Percentiles rank a stretch among this genome's conserved stretches.
phyloP scores from a whole-genome alignment of 2,113 vertebrate genomes.

The Ophiodon elongatus region DNA sequence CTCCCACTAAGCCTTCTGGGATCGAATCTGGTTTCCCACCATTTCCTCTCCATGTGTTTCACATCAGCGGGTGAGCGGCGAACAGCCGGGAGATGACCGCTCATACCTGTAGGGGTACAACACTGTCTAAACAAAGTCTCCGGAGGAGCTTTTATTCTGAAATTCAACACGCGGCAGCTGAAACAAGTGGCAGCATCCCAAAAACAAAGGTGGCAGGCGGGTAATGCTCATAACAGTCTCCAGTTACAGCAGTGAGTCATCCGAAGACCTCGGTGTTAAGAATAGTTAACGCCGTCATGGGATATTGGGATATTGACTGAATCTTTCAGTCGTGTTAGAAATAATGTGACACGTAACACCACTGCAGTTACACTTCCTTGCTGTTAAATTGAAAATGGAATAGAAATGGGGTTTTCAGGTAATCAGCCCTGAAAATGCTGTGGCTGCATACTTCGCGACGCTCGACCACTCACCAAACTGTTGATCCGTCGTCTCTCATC shows the following conservation, averaged over 20 bases:
- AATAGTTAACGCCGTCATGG: slow-evolving; percentile 33
- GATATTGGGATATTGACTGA: slow-evolving; percentile 26
- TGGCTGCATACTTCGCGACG: slow-evolving; percentile 30
- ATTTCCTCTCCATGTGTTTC: slow-evolving; percentile 79
- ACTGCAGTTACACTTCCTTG: slow-evolving; percentile 35
- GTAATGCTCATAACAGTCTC: slow-evolving; percentile 41
- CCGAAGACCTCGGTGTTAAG: slow-evolving; percentile 6
- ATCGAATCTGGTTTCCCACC: slow-evolving; percentile 71
- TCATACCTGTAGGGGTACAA: slow-evolving; percentile 61
- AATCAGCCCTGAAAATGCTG: slow-evolving; percentile 59
- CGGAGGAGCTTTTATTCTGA: slow-evolving; percentile 41
- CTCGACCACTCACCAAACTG: slow-evolving; percentile 27
- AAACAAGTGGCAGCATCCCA: slow-evolving; percentile 43
- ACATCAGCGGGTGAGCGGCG: slow-evolving; percentile 59
- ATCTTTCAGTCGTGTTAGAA: neutral
- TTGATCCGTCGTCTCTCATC: slow-evolving; percentile 43
- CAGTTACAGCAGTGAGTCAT: slow-evolving; percentile 45
- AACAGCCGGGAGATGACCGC: slow-evolving; percentile 59
- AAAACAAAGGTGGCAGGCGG: slow-evolving; percentile 26
- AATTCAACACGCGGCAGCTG: slow-evolving; percentile 3
- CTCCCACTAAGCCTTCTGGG: slow-evolving; percentile 67
- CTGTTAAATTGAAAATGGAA: slow-evolving; percentile 48
- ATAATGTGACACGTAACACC: slow-evolving; percentile 51
- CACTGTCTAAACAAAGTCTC: neutral
- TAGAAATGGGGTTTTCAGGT: slow-evolving; percentile 53